Percentiles rank a stretch among this genome's conserved stretches.
Evolutionary conservation across 2,888 invertebrate genomes (phyloP).

Genomic region (Hipparchia sbordonii): DNA sequence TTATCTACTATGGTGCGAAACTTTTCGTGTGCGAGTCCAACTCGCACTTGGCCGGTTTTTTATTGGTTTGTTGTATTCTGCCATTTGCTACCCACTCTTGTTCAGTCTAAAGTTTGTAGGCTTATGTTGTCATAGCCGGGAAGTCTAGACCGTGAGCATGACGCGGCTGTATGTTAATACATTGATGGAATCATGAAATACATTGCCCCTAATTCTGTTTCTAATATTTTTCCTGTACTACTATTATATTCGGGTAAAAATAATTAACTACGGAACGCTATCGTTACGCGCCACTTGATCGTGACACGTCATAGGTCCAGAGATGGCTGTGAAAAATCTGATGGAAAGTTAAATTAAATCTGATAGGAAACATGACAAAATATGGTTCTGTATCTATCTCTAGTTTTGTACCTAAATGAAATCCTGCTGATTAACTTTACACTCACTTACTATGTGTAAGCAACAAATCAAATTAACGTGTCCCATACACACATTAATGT

Average conservation of each 20-base stretch:
- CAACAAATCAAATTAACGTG: no score
- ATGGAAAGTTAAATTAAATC: background rate
- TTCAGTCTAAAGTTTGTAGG: background rate
- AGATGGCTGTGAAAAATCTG: background rate
- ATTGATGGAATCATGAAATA: background rate
- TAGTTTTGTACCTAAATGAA: no score
- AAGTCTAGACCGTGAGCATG: background rate
- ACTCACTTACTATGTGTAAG: no score
- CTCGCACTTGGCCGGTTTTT: no score
- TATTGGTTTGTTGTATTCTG: background rate
- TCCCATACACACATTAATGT: no score
- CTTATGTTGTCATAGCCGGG: background rate
- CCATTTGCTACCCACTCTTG: background rate
- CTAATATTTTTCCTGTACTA: background rate
- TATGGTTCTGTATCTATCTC: no score
- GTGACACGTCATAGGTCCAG: constrained; percentile 6
- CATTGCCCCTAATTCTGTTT: background rate
- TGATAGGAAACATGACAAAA: no score
- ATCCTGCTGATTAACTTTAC: no score
- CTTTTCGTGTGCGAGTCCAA: no score
- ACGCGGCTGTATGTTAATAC: background rate
- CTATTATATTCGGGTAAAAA: constrained; percentile 9
- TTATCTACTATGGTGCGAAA: no score
- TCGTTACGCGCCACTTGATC: constrained; percentile 15
- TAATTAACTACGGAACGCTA: constrained; percentile 23